phyloP scores from a whole-genome alignment of 1,140 invertebrate species.

The Aleiodes sp. region DNA sequence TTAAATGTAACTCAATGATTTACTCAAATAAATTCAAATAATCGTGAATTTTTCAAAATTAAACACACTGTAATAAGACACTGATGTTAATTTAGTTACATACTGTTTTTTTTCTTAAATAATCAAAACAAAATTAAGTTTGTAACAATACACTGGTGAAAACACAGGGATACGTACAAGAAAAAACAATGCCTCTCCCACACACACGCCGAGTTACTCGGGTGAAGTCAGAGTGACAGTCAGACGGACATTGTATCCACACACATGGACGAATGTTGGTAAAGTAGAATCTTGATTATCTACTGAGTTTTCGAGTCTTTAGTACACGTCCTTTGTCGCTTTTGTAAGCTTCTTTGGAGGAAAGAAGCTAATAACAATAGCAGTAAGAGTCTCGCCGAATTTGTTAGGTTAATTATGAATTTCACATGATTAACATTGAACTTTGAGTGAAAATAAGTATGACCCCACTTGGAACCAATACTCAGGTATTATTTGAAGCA shows the following conservation, averaged over 20 bases:
- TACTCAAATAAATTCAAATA: neutral
- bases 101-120: neutral
- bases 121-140: neutral
- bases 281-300: too few relatives aligned
- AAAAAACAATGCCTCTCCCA: constrained; percentile 9
- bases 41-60: neutral
- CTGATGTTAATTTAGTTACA: neutral
- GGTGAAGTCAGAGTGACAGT: too few relatives aligned
- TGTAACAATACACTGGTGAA: neutral
- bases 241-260: too few relatives aligned
- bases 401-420: neutral
- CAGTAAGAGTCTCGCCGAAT: too few relatives aligned
- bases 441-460: neutral
- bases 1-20: neutral
- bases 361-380: too few relatives aligned
- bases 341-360: too few relatives aligned
- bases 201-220: too few relatives aligned
- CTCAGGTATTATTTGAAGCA: neutral
- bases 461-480: neutral
- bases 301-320: too few relatives aligned
- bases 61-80: neutral
- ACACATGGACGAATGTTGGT: too few relatives aligned
- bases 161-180: neutral
- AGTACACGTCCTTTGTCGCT: too few relatives aligned
- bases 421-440: neutral